These are phyloP conservation scores for Rhea pennata DNA, from an alignment of 2,113 vertebrate genomes.

Conservation along the genomic window DNA sequence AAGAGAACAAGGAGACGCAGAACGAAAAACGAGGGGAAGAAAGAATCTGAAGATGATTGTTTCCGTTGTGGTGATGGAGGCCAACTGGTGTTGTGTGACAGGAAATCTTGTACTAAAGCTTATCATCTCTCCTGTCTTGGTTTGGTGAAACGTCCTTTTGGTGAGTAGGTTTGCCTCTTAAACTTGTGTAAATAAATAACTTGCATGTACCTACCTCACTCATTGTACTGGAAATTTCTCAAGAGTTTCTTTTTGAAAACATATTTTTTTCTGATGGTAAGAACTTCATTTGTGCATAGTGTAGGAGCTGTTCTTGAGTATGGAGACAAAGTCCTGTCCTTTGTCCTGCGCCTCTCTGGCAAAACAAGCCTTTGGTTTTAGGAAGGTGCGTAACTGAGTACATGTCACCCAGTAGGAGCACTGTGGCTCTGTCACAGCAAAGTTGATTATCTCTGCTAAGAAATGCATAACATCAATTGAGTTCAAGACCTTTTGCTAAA, in stretches of 20 bases:
- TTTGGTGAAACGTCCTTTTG: conserved; percentile 94
- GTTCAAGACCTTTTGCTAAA: not conserved
- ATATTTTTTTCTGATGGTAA: not conserved
- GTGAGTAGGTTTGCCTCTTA: conserved; percentile 74
- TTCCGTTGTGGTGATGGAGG: conserved; percentile 96
- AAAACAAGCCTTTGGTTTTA: not conserved
- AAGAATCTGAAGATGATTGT: conserved; percentile 93
- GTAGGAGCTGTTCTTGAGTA: not conserved
- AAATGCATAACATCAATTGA: not conserved
- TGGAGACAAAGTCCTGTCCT: not conserved
- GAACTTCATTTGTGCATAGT: not conserved
- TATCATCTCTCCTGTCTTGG: conserved; percentile 95
- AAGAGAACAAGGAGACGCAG: conserved; percentile 81
- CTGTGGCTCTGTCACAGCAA: not conserved
- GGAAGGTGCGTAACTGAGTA: not conserved
- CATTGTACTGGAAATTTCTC: not conserved
- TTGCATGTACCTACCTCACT: not conserved
- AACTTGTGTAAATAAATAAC: not conserved
- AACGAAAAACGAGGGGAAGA: conserved; percentile 80
- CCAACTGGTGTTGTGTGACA: conserved; percentile 92
- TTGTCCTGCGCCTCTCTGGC: not conserved
- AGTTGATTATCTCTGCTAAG: not conserved
- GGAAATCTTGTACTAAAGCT: conserved; percentile 94
- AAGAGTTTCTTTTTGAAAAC: not conserved
- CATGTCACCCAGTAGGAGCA: not conserved